Evolutionary conservation across 2,113 vertebrate genomes (phyloP).

Genomic region (Zosterops lateralis): DNA sequence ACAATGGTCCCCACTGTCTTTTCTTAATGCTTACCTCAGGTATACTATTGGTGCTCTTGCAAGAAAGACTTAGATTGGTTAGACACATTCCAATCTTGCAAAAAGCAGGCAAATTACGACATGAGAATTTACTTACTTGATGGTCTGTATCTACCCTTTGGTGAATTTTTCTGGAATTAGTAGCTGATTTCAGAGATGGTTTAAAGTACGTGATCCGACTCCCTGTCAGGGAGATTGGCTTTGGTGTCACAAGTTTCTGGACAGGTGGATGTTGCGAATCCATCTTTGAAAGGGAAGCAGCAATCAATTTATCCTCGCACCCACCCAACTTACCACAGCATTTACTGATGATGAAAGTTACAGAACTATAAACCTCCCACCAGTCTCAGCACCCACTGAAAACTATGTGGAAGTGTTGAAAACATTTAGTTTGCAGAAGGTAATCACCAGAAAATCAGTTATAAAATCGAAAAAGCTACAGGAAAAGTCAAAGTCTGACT

Average conservation of each 20-base stretch:
- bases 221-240: constrained; percentile 73
- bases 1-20: background rate
- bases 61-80: background rate
- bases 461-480: background rate
- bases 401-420: background rate
- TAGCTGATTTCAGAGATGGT: constrained; percentile 84
- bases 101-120: constrained; percentile 4
- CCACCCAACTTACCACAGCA: background rate
- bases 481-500: background rate
- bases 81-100: background rate
- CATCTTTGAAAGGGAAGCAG: constrained; percentile 76
- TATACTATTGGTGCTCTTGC: background rate
- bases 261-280: constrained; percentile 84
- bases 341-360: background rate
- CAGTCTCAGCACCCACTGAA: background rate
- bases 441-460: background rate
- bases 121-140: constrained; percentile 66
- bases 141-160: constrained; percentile 75
- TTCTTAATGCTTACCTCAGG: background rate
- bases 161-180: constrained; percentile 70
- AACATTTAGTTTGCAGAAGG: background rate
- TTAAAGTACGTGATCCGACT: constrained; percentile 86
- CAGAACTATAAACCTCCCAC: background rate
- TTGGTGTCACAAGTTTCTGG: constrained; percentile 86
- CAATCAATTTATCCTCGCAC: background rate